Percentiles rank a stretch among this genome's conserved stretches.
These are phyloP conservation scores for Oenanthe melanoleuca DNA, from an alignment of 2,113 vertebrate species.

Conservation along the genomic window DNA sequence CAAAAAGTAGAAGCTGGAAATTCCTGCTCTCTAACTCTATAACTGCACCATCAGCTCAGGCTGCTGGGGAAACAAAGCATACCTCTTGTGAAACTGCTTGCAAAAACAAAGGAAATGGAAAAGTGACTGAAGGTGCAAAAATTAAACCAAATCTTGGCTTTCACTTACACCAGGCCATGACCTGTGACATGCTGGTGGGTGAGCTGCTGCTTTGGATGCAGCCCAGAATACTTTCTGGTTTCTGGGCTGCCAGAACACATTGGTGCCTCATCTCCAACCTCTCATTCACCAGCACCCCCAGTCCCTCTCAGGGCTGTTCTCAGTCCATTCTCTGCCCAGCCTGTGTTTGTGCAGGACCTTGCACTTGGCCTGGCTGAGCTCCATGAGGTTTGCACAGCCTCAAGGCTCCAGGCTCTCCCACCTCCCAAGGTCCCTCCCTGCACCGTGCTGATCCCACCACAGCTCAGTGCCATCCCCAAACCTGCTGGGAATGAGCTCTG, in stretches of 20 bases:
- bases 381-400: not conserved
- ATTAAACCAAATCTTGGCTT: not conserved
- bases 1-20: not conserved
- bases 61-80: not conserved
- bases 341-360: not conserved
- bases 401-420: not conserved
- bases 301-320: not conserved
- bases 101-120: not conserved
- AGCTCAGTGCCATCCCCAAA: not conserved
- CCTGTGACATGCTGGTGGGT: not conserved
- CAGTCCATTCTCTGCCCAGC: not conserved
- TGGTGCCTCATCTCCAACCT: not conserved
- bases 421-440: not conserved
- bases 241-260: too few relatives aligned
- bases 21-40: not conserved
- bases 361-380: not conserved
- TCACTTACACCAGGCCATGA: not conserved
- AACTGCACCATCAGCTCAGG: not conserved
- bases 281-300: not conserved
- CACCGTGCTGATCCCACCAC: fast-evolving
- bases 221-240: not conserved
- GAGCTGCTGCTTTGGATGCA: not conserved
- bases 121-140: not conserved
- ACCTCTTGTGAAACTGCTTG: not conserved
- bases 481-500: not conserved